Evolutionary conservation across 2,888 invertebrate genomes (phyloP), one percentile per base, ranked within the genome.

Genomic region (Axea sp.): DNA sequence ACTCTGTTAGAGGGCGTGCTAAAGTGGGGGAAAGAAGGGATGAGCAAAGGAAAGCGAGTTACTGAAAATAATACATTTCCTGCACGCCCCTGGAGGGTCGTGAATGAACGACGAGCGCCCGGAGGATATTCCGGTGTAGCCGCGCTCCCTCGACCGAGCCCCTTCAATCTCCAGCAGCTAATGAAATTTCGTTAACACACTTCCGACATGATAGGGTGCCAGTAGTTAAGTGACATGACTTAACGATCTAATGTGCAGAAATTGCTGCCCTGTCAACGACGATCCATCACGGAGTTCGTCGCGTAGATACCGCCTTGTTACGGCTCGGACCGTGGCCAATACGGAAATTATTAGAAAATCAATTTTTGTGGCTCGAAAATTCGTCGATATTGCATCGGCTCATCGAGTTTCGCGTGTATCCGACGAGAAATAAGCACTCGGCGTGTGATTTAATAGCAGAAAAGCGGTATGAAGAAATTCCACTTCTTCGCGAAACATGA

Each of bases 61-160:
- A 69, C 67, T 37, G 76, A 75, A 76, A 77, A 77, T 77, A 78
- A 77, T 76, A 78, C 75, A 77, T 78, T 78, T 78, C 77, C 77
- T 69, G 76, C 43, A 53, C 65, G 72, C 74, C 72, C 60, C 71
- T 55, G 11, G 45, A 65, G 76, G 53, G 67, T 65, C 53, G 74
- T 55, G 45, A 35, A 62, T 71, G 65, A 69, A 65, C 49, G 64
- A 65, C 72, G 69, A 57, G 64, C 49, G 49, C 64, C 67, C 67
- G 43, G 68, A 65, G 72, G 69, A 68, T 75, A 75, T 71, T 41
- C 62, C 55, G 47, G 53, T 62, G 60, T 49, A 22, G 17, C 15
- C 51, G 30, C 28, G 9, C 37, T 8, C 53, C 37, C 53, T 22
- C 22, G 59, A 51, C 39, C 67, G 49, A 39, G 47, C 30, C 69